Conservation (phyloP, 2,113 vertebrate genomes). For the Microtus pennsylvanicus region DNA sequence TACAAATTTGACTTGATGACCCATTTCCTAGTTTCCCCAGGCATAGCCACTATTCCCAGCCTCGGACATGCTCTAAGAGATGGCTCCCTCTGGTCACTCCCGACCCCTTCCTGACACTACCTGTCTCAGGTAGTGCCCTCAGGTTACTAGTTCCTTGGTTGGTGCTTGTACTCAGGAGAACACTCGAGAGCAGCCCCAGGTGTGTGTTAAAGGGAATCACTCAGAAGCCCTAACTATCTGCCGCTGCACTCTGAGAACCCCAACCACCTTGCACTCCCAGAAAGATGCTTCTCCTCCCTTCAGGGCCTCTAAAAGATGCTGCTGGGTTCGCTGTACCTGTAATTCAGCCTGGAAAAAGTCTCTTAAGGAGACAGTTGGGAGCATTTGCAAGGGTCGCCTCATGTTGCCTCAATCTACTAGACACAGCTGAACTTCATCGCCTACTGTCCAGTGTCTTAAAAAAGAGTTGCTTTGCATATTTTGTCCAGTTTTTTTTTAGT, state of each 20-base stretch:
- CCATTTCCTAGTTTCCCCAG: not conserved
- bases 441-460: not conserved
- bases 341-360: not conserved
- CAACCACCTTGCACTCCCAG: not conserved
- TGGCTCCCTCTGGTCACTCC: not conserved
- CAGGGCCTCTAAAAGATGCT: not conserved
- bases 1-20: not conserved
- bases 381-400: not conserved
- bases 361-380: not conserved
- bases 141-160: too few species aligned
- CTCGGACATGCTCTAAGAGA: not conserved
- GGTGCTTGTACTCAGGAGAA: not conserved
- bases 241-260: not conserved
- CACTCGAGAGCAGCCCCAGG: not conserved
- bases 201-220: not conserved
- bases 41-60: not conserved
- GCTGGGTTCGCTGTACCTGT: not conserved
- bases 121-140: not conserved
- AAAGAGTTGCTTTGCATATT: not conserved
- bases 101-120: not conserved
- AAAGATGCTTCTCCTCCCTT: not conserved
- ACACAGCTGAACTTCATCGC: not conserved
- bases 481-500: not conserved
- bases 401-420: not conserved
- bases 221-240: accelerated